Percentiles rank a stretch among this genome's conserved stretches.
Evolutionary conservation across 1,140 invertebrate species (phyloP).

Genomic region (Lasioglossum baleicum): DNA sequence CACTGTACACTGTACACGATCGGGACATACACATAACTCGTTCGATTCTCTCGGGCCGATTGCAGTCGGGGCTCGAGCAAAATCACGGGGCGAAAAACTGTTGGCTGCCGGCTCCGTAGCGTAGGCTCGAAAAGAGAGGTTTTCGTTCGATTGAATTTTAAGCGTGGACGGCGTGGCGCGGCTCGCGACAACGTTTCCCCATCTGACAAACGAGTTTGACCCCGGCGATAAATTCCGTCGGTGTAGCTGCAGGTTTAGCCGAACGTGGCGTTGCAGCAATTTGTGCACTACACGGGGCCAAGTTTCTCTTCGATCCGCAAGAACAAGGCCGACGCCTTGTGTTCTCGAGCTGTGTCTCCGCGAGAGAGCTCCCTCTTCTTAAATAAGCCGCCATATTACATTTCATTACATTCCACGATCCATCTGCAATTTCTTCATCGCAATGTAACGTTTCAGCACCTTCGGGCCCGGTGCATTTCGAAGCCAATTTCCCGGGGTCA

Average conservation of each 20-base stretch:
- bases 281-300: slow-evolving; percentile 52
- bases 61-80: background rate
- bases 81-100: background rate
- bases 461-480: no score
- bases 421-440: no score
- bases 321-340: slow-evolving; percentile 15
- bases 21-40: no score
- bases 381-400: no score
- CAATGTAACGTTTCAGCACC: no score
- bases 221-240: slow-evolving; percentile 49
- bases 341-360: slow-evolving; percentile 13
- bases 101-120: background rate
- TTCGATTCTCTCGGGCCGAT: background rate
- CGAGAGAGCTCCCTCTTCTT: no score
- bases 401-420: no score
- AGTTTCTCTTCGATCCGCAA: slow-evolving; percentile 40
- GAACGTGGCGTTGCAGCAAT: slow-evolving; percentile 53
- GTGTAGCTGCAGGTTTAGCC: slow-evolving; percentile 53
- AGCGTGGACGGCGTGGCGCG: slow-evolving; percentile 40
- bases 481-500: no score
- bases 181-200: slow-evolving; percentile 44
- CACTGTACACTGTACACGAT: no score
- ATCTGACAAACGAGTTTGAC: slow-evolving; percentile 58
- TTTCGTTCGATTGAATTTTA: slow-evolving; percentile 52
- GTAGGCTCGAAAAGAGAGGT: background rate